Evolutionary conservation across 2,888 invertebrate species (phyloP).

Genomic region (Elmis aenea): DNA sequence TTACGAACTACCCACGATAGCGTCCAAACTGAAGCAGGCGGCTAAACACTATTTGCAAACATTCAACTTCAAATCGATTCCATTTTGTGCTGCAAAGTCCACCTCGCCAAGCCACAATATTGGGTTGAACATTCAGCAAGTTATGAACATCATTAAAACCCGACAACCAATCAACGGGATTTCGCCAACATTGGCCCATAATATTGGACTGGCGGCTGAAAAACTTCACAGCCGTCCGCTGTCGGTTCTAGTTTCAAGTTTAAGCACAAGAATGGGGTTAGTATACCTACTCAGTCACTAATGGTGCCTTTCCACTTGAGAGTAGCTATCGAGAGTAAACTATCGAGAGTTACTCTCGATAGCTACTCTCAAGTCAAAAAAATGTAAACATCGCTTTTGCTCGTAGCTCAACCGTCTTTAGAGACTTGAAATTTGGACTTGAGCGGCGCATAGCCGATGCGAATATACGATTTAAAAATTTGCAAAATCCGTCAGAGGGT

Average conservation of each 20-base stretch:
- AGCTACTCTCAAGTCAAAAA: too few species aligned
- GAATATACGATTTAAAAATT: too few species aligned
- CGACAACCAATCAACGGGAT: constrained; percentile 39
- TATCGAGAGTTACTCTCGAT: too few species aligned
- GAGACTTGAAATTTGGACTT: too few species aligned
- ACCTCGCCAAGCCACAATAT: constrained; percentile 60
- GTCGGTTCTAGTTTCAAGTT: constrained; percentile 37
- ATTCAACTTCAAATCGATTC: constrained; percentile 52
- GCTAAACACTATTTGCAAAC: constrained; percentile 49
- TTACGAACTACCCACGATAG: constrained; percentile 61
- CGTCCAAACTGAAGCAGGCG: constrained; percentile 61
- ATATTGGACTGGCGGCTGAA: constrained; percentile 44
- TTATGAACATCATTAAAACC: constrained; percentile 41
- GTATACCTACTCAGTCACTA: too few species aligned
- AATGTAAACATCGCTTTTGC: too few species aligned
- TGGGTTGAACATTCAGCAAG: constrained; percentile 60
- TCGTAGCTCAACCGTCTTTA: too few species aligned
- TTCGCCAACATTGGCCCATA: constrained; percentile 45
- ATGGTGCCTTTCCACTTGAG: too few species aligned
- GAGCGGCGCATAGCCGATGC: too few species aligned
- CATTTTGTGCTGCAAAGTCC: constrained; percentile 59
- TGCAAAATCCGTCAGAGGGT: too few species aligned
- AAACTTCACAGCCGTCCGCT: constrained; percentile 36
- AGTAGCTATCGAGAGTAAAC: too few species aligned
- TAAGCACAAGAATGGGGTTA: constrained; percentile 37